phyloP scores from a whole-genome alignment of 2,113 vertebrate genomes.

The Stictonetta naevosa region DNA sequence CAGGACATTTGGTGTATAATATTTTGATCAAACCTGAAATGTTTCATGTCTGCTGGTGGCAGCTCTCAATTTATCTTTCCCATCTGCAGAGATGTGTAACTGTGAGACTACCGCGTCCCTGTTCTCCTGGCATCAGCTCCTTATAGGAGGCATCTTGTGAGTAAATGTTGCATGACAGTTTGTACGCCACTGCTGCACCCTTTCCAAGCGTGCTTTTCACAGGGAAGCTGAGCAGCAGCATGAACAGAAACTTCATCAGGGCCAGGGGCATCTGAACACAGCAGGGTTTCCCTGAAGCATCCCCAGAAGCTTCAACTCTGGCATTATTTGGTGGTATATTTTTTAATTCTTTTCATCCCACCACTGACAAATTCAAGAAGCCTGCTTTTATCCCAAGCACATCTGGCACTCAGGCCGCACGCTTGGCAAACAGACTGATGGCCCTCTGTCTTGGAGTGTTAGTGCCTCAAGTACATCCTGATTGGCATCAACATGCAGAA shows the following conservation, averaged over 20 bases:
- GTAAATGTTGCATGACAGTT: not conserved
- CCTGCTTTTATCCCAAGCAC: conserved; percentile 22
- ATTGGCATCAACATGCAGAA: conserved; percentile 50
- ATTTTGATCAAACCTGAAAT: not conserved
- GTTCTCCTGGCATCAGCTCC: not conserved
- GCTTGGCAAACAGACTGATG: conserved; percentile 32
- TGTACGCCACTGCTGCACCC: not conserved
- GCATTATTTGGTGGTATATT: not conserved
- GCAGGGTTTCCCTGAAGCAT: conserved; percentile 18
- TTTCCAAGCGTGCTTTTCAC: not conserved
- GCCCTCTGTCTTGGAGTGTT: conserved; percentile 22
- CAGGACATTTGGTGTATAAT: not conserved
- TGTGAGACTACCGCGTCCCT: not conserved
- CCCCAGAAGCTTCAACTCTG: not conserved
- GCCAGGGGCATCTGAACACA: not conserved
- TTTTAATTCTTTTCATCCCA: not conserved
- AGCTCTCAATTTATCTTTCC: conserved; percentile 28
- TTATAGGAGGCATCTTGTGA: not conserved
- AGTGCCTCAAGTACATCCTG: conserved; percentile 58
- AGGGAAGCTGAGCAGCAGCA: not conserved
- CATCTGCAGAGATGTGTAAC: not conserved
- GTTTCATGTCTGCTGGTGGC: not conserved
- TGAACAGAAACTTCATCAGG: not conserved
- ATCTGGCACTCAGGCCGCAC: conserved; percentile 26
- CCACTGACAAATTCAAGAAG: not conserved